Conservation (phyloP, 2,797 vertebrate genomes). For the Danio aesculapii region DNA sequence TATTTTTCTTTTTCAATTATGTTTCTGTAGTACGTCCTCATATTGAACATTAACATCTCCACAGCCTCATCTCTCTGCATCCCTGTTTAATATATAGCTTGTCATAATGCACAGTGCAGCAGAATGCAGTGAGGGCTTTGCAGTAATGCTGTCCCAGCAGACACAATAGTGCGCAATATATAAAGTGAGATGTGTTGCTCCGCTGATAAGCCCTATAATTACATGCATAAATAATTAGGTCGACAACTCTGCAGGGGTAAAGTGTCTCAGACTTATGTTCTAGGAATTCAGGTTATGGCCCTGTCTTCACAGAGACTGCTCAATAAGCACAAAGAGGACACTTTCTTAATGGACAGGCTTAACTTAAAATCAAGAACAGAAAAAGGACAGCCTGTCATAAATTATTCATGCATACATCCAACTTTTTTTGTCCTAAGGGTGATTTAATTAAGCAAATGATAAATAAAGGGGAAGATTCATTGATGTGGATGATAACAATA, state of each 20-base stretch:
- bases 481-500: constrained; percentile 49
- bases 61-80: not conserved
- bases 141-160: constrained; percentile 20
- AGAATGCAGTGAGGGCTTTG: not conserved
- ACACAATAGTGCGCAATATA: constrained; percentile 16
- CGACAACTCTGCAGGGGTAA: constrained; percentile 34
- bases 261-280: constrained; percentile 17
- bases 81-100: constrained; percentile 4
- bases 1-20: not conserved
- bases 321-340: constrained; percentile 49
- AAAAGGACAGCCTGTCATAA: constrained; percentile 37
- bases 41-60: not conserved
- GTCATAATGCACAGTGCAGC: not conserved
- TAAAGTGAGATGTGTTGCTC: constrained; percentile 40
- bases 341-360: constrained; percentile 10
- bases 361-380: constrained; percentile 34
- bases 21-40: not conserved
- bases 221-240: constrained; percentile 57
- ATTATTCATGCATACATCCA: constrained; percentile 50
- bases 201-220: constrained; percentile 55
- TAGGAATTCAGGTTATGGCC: constrained; percentile 53
- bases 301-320: constrained; percentile 38
- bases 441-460: constrained; percentile 55
- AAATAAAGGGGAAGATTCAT: constrained; percentile 50
- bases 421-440: constrained; percentile 30